Evolutionary conservation across 1,140 invertebrate genomes (phyloP).

Genomic region (Heliconius hermathena): DNA sequence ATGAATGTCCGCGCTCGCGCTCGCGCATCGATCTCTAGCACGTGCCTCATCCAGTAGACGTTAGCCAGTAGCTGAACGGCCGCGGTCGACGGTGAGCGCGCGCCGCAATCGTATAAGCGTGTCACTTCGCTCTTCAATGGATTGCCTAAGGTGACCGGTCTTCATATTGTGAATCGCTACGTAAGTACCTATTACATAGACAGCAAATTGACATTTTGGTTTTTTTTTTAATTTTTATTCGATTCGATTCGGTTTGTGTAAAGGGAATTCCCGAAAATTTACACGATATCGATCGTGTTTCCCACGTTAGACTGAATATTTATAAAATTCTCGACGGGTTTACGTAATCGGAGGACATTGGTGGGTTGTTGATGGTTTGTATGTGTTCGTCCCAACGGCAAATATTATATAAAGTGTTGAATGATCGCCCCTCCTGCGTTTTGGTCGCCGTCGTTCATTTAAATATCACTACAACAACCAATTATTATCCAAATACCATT

Average conservation of each 20-base stretch:
- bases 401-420: constrained; percentile 37
- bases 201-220: neutral
- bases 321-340: constrained; percentile 62
- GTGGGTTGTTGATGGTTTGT: constrained; percentile 50
- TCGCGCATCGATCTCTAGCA: constrained; percentile 72
- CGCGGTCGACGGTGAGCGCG: constrained; percentile 56
- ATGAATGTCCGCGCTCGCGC: constrained; percentile 74
- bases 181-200: neutral
- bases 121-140: constrained; percentile 61
- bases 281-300: constrained; percentile 60
- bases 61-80: constrained; percentile 38
- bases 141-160: constrained; percentile 67
- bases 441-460: neutral
- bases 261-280: constrained; percentile 33
- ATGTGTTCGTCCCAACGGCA: constrained; percentile 34
- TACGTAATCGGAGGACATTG: constrained; percentile 65
- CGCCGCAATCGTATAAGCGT: constrained; percentile 44
- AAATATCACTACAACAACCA: constrained; percentile 18
- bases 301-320: constrained; percentile 49
- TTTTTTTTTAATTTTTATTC: neutral
- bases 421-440: constrained; percentile 18
- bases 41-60: constrained; percentile 46
- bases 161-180: neutral
- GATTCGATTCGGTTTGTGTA: no score
- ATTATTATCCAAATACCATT: constrained; percentile 8